Conservation (phyloP, 2,113 vertebrate species). For the Gobiocypris rarus region DNA sequence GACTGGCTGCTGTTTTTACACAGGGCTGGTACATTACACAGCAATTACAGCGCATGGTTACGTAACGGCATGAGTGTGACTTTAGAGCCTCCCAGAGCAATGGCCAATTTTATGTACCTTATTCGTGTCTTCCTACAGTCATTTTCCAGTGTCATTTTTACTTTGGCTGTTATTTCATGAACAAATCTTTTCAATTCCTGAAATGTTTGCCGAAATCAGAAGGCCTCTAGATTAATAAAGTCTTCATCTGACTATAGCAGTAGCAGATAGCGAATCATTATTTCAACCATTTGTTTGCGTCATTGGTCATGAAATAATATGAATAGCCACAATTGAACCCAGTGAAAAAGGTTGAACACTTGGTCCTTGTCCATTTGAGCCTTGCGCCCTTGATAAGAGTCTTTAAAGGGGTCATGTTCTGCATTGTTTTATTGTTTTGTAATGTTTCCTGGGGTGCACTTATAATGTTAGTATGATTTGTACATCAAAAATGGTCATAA, state of each 20-base stretch:
- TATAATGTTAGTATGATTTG: too few species aligned
- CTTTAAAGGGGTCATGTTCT: not conserved
- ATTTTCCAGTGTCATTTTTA: not conserved
- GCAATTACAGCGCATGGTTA: slow-evolving; percentile 22
- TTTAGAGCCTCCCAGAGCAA: not conserved
- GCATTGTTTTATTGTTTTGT: too few species aligned
- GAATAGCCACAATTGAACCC: not conserved
- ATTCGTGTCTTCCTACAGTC: not conserved
- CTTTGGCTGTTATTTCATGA: slow-evolving; percentile 2
- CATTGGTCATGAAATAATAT: not conserved
- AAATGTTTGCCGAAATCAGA: not conserved
- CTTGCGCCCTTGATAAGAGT: not conserved
- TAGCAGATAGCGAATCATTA: not conserved
- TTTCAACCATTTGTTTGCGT: not conserved
- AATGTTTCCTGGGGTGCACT: too few species aligned
- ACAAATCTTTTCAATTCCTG: not conserved
- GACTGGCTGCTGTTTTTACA: slow-evolving; percentile 46
- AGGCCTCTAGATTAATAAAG: not conserved
- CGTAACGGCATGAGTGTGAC: slow-evolving; percentile 23
- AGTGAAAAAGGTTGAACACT: not conserved
- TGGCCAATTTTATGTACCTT: slow-evolving; percentile 18
- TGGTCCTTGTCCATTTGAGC: not conserved
- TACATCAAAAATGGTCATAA: too few species aligned
- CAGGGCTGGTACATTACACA: slow-evolving; percentile 32
- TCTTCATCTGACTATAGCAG: not conserved